These are phyloP conservation scores for Buceros bicornis DNA, from an alignment of 2,797 vertebrate species.

Conservation along the genomic window DNA sequence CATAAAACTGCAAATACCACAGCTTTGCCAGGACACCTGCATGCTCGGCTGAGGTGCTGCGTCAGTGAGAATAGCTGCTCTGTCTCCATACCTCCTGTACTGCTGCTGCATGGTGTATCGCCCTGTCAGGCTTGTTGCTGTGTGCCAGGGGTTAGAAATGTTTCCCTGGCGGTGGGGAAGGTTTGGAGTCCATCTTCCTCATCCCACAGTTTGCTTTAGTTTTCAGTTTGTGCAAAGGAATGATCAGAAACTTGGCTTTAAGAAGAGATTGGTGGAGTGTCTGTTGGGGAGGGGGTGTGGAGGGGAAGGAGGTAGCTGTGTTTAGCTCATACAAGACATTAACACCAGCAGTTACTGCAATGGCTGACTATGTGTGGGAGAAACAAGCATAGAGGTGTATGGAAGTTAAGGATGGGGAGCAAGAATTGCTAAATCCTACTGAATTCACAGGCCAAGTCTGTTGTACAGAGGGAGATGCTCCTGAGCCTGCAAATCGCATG, in stretches of 20 bases:
- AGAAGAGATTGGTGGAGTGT: not conserved
- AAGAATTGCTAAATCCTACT: not conserved
- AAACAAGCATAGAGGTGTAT: accelerated
- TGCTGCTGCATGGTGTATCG: not conserved
- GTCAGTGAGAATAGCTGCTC: not conserved
- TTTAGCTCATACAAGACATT: not conserved
- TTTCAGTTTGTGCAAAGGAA: not conserved
- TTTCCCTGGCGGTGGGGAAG: not conserved
- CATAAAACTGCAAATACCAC: not conserved
- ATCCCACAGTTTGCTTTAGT: not conserved
- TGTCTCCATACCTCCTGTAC: not conserved
- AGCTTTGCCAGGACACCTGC: not conserved
- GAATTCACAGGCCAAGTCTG: not conserved
- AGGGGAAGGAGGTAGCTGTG: not conserved
- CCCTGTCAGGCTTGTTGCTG: not conserved
- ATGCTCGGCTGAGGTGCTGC: not conserved
- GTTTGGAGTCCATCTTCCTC: not conserved
- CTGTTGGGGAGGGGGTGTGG: not conserved
- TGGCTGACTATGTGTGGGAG: not conserved
- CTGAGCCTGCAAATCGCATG: not conserved
- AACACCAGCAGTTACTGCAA: not conserved
- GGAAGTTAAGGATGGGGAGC: not conserved
- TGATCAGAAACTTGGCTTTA: not conserved
- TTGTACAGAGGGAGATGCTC: accelerated
- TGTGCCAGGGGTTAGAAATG: accelerated